phyloP scores from a whole-genome alignment of 1,140 invertebrate genomes.

The Leptinotarsa undecemlineata region DNA sequence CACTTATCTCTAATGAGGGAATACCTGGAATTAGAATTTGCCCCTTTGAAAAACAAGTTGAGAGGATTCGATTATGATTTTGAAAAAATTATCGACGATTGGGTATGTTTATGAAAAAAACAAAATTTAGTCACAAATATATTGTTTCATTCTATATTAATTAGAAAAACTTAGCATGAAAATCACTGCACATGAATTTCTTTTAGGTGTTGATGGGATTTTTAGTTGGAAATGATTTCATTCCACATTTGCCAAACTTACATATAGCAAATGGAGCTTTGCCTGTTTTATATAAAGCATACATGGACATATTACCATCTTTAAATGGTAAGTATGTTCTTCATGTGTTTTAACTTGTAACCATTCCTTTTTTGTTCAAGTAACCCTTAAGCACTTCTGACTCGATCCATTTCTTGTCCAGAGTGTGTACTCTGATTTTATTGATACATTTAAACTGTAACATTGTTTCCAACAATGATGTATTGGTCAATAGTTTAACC shows the following conservation, averaged over 20 bases:
- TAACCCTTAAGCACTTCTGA: too few species aligned
- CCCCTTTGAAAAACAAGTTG: conserved; percentile 69
- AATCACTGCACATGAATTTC: conserved; percentile 9
- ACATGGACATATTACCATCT: conserved; percentile 83
- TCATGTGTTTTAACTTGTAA: background rate
- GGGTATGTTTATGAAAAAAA: conserved; percentile 54
- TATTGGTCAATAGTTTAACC: too few species aligned
- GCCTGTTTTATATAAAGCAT: conserved; percentile 83
- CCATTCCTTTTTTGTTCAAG: too few species aligned
- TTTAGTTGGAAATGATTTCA: conserved; percentile 96
- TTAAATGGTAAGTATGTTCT: conserved; percentile 72
- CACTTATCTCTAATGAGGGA: conserved; percentile 91
- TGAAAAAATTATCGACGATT: conserved; percentile 78
- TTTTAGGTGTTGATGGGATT: conserved; percentile 90
- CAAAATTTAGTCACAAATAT: conserved; percentile 10
- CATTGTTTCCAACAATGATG: too few species aligned
- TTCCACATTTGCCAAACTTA: conserved; percentile 91
- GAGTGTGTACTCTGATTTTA: too few species aligned
- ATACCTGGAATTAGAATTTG: conserved; percentile 93
- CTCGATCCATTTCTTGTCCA: too few species aligned
- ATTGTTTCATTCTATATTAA: background rate
- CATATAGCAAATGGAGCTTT: conserved; percentile 90
- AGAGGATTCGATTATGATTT: conserved; percentile 73
- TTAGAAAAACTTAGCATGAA: background rate
- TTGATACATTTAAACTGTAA: too few species aligned